A percentile compares a stretch with the other conserved stretches of the same genome.
These are phyloP conservation scores for Sebastes jordani DNA, from an alignment of 2,797 vertebrate genomes.

Conservation along the genomic window DNA sequence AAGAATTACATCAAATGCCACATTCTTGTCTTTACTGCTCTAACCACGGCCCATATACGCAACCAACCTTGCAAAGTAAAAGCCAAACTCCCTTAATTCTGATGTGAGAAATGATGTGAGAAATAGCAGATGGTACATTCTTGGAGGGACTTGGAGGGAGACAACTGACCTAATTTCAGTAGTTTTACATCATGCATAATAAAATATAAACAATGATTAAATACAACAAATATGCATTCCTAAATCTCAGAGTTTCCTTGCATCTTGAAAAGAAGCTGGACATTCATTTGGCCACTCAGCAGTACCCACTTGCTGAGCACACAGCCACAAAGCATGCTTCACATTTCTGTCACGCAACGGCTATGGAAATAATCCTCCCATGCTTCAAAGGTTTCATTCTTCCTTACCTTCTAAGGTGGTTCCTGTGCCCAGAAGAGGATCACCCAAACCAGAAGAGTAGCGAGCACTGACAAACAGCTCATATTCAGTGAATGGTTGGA, in stretches of 20 bases:
- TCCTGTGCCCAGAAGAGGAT: conserved; percentile 91
- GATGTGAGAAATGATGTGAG: conserved; percentile 11
- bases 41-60: conserved; percentile 38
- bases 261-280: conserved; percentile 6
- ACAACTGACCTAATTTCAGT: not conserved
- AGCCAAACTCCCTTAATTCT: conserved; percentile 21
- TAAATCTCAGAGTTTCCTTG: not conserved
- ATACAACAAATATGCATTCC: not conserved
- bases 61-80: conserved; percentile 38
- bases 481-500: conserved; percentile 89
- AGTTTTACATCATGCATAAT: conserved; percentile 1
- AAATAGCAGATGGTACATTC: conserved; percentile 29
- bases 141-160: not conserved
- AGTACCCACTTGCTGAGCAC: not conserved
- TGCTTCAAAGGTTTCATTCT: conserved; percentile 9
- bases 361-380: not conserved
- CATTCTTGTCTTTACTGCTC: conserved; percentile 49
- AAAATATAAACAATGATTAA: not conserved
- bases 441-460: conserved; percentile 90
- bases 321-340: conserved; percentile 7
- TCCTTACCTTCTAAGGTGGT: conserved; percentile 95
- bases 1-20: conserved; percentile 51
- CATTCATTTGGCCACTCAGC: conserved; percentile 3
- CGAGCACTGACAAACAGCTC: conserved; percentile 90
- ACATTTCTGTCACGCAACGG: conserved; percentile 22